Evolutionary conservation across 2,888 invertebrate species (phyloP).

Genomic region (Venustoraphidia nigricollis): DNA sequence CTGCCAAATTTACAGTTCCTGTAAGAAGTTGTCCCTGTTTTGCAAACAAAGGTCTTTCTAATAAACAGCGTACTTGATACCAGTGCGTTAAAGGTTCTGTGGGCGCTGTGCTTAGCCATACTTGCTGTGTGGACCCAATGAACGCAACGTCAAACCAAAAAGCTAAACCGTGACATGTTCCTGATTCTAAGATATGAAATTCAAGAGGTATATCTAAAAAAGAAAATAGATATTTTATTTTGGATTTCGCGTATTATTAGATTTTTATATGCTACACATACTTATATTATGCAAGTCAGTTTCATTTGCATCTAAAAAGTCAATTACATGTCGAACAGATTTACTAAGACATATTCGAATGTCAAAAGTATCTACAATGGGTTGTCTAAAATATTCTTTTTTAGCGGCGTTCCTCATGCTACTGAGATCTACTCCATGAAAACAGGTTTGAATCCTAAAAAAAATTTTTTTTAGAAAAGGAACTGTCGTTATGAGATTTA

Average conservation of each 20-base stretch:
- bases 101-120: slow-evolving; percentile 95
- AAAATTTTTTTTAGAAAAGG: too few relatives aligned
- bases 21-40: slow-evolving; percentile 85
- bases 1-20: slow-evolving; percentile 74
- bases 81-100: slow-evolving; percentile 97
- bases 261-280: slow-evolving; percentile 13
- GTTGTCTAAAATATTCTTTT: slow-evolving; percentile 95
- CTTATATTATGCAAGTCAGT: slow-evolving; percentile 84
- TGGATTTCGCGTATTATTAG: slow-evolving; percentile 3
- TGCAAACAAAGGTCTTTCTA: slow-evolving; percentile 86
- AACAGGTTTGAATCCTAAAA: slow-evolving; percentile 76
- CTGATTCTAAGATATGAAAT: slow-evolving; percentile 82
- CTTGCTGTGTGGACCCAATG: slow-evolving; percentile 72
- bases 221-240: slow-evolving; percentile 5
- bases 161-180: slow-evolving; percentile 91
- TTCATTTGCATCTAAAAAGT: slow-evolving; percentile 85
- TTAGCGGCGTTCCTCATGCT: slow-evolving; percentile 83
- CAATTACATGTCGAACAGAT: slow-evolving; percentile 82
- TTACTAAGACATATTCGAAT: slow-evolving; percentile 92
- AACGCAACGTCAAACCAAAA: slow-evolving; percentile 99
- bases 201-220: slow-evolving; percentile 72
- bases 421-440: slow-evolving; percentile 93
- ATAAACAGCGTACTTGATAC: slow-evolving; percentile 95
- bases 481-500: background rate
- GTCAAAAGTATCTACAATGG: slow-evolving; percentile 97